Evolutionary conservation across 2,797 vertebrate genomes (phyloP).

Genomic region (Crotalus adamanteus): DNA sequence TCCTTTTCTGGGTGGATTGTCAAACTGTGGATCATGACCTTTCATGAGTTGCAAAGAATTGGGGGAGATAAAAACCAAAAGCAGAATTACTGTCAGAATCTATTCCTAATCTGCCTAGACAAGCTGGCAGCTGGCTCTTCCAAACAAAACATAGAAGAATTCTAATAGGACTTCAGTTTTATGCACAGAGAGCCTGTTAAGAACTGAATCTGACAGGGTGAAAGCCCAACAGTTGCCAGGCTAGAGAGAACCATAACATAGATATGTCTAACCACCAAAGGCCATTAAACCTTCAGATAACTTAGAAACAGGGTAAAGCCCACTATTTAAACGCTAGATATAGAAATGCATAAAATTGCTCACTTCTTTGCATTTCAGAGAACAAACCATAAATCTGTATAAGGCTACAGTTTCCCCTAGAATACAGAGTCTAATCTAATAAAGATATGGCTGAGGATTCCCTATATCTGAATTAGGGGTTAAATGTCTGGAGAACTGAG

Average conservation of each 20-base stretch:
- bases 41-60: not conserved
- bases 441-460: not conserved
- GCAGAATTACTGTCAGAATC: not conserved
- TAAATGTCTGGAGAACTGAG: not conserved
- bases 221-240: not conserved
- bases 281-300: not conserved
- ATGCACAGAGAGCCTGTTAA: not conserved
- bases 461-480: not conserved
- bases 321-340: not conserved
- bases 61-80: not conserved
- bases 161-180: not conserved
- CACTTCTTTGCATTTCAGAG: not conserved
- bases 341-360: not conserved
- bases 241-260: not conserved
- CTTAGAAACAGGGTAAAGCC: not conserved
- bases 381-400: not conserved
- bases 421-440: not conserved
- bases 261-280: not conserved
- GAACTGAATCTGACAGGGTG: not conserved
- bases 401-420: not conserved
- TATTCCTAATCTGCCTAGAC: not conserved
- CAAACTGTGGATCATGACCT: not conserved
- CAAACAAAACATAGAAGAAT: not conserved
- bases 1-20: not conserved
- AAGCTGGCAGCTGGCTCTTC: not conserved